Conservation (phyloP, 2,888 invertebrate genomes). For the Hemicrepidius hirtus region DNA sequence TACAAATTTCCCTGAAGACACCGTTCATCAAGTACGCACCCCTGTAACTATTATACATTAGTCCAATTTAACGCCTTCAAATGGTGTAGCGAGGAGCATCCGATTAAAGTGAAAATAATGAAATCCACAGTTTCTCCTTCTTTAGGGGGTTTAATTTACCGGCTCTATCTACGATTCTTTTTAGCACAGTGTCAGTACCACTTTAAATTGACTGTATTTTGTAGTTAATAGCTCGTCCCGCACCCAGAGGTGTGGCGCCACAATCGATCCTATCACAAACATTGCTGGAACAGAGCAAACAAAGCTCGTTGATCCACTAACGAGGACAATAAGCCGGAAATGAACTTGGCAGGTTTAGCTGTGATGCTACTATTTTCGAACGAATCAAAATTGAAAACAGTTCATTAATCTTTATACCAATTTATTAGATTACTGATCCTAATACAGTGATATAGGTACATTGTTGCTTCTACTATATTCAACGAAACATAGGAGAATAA, state of each 20-base stretch:
- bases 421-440: neutral
- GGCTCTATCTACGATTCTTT: slow-evolving; percentile 13
- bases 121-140: neutral
- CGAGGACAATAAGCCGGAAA: slow-evolving; percentile 46
- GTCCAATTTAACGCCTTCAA: slow-evolving; percentile 22
- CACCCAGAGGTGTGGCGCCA: slow-evolving; percentile 57
- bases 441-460: too few species aligned
- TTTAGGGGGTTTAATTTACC: slow-evolving; percentile 26
- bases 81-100: slow-evolving; percentile 1
- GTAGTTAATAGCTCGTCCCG: slow-evolving; percentile 47
- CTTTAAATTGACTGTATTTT: slow-evolving; percentile 29
- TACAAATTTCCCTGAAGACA: slow-evolving; percentile 18
- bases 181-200: slow-evolving; percentile 25
- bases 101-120: slow-evolving; percentile 22
- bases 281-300: slow-evolving; percentile 48
- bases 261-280: slow-evolving; percentile 57
- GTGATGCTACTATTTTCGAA: slow-evolving; percentile 1
- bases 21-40: slow-evolving; percentile 18
- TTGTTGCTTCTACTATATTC: too few species aligned
- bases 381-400: slow-evolving; percentile 4
- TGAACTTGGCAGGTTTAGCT: slow-evolving; percentile 33
- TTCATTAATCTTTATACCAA: neutral
- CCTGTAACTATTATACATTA: slow-evolving; percentile 12
- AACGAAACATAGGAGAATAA: too few species aligned
- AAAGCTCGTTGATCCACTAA: slow-evolving; percentile 41